Conservation (phyloP, 2,888 invertebrate species). For the Allacma fusca region DNA sequence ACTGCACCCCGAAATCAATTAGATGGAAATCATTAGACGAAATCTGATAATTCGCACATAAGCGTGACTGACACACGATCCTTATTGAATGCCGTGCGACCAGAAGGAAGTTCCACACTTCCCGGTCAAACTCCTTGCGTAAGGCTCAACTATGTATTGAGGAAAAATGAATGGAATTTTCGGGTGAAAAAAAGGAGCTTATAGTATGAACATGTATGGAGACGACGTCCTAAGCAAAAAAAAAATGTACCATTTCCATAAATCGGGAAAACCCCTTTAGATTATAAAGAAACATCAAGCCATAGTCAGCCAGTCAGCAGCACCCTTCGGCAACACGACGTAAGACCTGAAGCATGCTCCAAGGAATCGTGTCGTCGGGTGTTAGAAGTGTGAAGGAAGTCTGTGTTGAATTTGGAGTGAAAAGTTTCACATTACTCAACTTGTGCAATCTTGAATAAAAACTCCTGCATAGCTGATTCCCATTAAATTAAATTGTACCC, state of each 20-base stretch:
- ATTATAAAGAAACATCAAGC: neutral
- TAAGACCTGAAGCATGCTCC: neutral
- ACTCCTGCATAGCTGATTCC: neutral
- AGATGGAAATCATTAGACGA: slow-evolving; percentile 5
- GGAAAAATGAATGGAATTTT: neutral
- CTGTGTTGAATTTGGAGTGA: slow-evolving; percentile 14
- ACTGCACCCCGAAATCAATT: neutral
- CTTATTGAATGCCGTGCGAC: neutral
- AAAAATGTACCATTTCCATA: slow-evolving; percentile 11
- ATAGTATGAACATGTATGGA: too few species aligned
- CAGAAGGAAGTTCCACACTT: neutral
- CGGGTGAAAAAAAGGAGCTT: neutral
- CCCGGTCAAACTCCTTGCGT: slow-evolving; percentile 16
- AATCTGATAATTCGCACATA: neutral
- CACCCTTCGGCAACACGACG: neutral
- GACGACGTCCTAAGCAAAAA: neutral
- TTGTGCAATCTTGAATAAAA: neutral
- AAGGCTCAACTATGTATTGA: neutral
- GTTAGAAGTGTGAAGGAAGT: slow-evolving; percentile 25
- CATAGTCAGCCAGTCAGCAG: neutral
- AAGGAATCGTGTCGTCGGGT: neutral
- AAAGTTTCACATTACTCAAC: slow-evolving; percentile 33
- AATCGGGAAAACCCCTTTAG: neutral
- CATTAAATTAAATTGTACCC: slow-evolving; percentile 7
- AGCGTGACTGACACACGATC: slow-evolving; percentile 31